Percentiles rank a stretch among this genome's conserved stretches.
phyloP scores from a whole-genome alignment of 2,888 invertebrate species.

The Entomobrya proxima region DNA sequence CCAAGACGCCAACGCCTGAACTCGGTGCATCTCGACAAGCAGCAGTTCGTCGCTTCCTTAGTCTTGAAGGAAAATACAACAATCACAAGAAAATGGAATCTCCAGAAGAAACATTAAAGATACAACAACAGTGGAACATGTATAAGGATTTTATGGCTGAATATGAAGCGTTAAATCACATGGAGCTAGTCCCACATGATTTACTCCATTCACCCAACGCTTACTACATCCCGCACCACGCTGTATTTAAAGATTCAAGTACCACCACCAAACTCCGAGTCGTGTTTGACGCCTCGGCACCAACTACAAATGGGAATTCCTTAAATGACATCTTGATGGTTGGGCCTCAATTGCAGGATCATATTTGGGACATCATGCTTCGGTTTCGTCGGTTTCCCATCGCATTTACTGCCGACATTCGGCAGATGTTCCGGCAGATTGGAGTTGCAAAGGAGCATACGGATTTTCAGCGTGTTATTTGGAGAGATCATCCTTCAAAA shows the following conservation, averaged over 20 bases:
- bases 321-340: neutral
- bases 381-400: neutral
- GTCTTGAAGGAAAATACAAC: neutral
- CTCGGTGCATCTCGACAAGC: neutral
- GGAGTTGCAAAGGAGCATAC: neutral
- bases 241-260: neutral
- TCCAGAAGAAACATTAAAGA: neutral
- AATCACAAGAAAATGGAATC: neutral
- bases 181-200: neutral
- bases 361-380: neutral
- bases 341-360: neutral
- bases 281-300: neutral
- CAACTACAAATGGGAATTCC: neutral
- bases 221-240: neutral
- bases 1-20: neutral
- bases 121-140: neutral
- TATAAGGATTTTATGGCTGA: neutral
- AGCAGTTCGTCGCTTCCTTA: neutral
- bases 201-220: no score
- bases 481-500: neutral
- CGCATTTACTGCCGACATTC: neutral
- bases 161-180: neutral
- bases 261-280: no score
- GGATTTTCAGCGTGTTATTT: neutral
- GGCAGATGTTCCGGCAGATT: neutral